A percentile compares a stretch with the other conserved stretches of the same genome.
Conservation (phyloP, 2,113 vertebrate genomes). For the Hepsetus odoe region DNA sequence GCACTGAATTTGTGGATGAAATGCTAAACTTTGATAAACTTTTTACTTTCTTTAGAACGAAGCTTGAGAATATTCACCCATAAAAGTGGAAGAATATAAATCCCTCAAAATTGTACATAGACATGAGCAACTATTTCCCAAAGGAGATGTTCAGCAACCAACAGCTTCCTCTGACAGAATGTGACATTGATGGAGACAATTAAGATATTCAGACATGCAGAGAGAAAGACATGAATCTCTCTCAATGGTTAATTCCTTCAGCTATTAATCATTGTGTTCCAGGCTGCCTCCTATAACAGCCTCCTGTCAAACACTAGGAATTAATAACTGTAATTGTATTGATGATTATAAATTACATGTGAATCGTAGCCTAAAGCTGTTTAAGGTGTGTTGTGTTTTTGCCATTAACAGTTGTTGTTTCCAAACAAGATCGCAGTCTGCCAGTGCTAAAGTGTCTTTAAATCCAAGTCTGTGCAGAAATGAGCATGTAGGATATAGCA, state of each 20-base stretch:
- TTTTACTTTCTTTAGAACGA: no score
- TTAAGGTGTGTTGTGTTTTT: not conserved
- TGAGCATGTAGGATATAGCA: conserved; percentile 56
- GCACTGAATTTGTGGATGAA: no score
- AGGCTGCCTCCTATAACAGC: conserved; percentile 7
- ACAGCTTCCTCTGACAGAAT: not conserved
- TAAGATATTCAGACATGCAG: not conserved
- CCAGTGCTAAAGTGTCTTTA: not conserved
- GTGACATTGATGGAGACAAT: not conserved
- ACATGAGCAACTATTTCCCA: no score
- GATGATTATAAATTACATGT: not conserved
- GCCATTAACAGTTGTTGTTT: no score
- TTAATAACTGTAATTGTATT: not conserved
- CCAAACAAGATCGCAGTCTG: no score
- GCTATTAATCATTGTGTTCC: conserved; percentile 27
- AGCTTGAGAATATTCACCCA: no score
- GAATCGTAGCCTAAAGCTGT: not conserved
- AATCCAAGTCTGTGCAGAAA: conserved; percentile 9
- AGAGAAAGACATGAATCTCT: conserved; percentile 6
- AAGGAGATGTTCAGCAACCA: not conserved
- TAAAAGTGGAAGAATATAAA: no score
- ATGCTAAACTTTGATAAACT: no score
- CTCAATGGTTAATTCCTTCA: conserved; percentile 16
- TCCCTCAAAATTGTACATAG: no score
- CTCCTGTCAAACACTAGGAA: not conserved